Percentiles rank a stretch among this genome's conserved stretches.
Evolutionary conservation across 2,888 invertebrate genomes (phyloP).

Genomic region (Altica lythri): DNA sequence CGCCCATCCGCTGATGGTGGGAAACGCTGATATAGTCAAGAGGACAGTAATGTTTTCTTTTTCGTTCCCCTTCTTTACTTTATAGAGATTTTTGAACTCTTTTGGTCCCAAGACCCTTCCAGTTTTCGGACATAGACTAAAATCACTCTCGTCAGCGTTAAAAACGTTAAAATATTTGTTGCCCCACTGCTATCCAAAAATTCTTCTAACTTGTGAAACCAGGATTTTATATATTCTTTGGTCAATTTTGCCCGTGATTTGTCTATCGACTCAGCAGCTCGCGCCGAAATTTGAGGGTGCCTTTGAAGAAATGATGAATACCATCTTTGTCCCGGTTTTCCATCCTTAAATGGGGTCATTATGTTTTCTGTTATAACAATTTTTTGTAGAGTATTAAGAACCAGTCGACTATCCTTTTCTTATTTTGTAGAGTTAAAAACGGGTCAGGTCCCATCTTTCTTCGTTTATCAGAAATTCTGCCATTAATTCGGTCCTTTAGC

Average conservation of each 20-base stretch:
- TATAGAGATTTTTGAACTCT: slow-evolving; percentile 25
- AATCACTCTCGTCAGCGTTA: slow-evolving; percentile 32
- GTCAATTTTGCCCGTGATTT: not conserved
- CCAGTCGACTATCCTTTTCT: no score
- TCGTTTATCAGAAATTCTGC: no score
- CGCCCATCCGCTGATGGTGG: slow-evolving; percentile 18
- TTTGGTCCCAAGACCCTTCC: slow-evolving; percentile 9
- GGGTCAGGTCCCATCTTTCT: no score
- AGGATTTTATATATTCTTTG: not conserved
- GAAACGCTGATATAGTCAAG: slow-evolving; percentile 22
- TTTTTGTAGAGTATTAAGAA: not conserved
- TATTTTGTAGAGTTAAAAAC: no score
- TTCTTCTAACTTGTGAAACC: not conserved
- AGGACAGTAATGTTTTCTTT: slow-evolving; percentile 34
- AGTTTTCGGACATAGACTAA: slow-evolving; percentile 41
- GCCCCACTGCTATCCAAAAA: not conserved
- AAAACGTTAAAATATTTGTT: slow-evolving; percentile 16
- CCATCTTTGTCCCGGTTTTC: no score
- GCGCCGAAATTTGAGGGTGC: not conserved
- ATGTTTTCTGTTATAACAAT: not conserved
- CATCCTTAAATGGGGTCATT: slow-evolving; percentile 1
- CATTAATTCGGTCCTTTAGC: no score
- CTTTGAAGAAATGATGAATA: not conserved
- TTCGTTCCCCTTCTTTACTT: slow-evolving; percentile 25
- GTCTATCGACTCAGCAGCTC: not conserved